Base-by-base conservation (phyloP, 2,113 vertebrate species). In the Scolopax mira region DNA sequence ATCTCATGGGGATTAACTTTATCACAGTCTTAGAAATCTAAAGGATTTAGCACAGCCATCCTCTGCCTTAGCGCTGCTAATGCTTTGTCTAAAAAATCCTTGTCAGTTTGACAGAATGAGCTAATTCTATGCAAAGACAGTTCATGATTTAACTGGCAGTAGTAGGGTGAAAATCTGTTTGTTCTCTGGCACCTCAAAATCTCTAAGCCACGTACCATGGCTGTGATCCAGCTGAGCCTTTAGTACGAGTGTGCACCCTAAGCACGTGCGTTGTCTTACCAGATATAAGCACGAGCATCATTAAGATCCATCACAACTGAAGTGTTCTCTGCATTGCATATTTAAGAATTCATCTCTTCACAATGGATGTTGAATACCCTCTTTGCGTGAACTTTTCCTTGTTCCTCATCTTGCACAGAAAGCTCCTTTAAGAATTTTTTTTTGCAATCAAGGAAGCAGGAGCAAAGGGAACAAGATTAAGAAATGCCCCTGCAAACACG, bases 101-200 rank as follows among this genome's bases (percentile, higher is more conserved):
- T 89, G 75, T 86, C 95, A 90, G 35, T 84, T 81, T 90, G 94
- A 92, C 69, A 93, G 83, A 83, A 88, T 92, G 80, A 95, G 51
- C 42, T 94, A 92, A 94, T 90, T 90, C 90, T 60, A 70, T 94
- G 92, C 83, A 95, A 95, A 96, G 83, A 81, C 31, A 79, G 30
- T 93, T 71, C 35, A 54, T 78, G 51, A 92, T 94, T 93, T 92
- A 94, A 92, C 42, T 86, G 90, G 74, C 83, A 83, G 11, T 80
- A 88, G 72, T 11, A 74, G 64, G 39, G 65, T 90, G 55, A 94
- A 90, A 93, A 93, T 77, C 54, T 80, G 67, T 73, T 94, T 93
- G 54, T 90, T 95, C 79, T 55, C 72, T 86, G 75, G 44, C 88
- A 90, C 91, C 86, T 94, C 79, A 60, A 23, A 92, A 92, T 86